These are phyloP conservation scores for Sminthurinus signatus DNA, from an alignment of 1,140 invertebrate genomes.

Conservation along the genomic window DNA sequence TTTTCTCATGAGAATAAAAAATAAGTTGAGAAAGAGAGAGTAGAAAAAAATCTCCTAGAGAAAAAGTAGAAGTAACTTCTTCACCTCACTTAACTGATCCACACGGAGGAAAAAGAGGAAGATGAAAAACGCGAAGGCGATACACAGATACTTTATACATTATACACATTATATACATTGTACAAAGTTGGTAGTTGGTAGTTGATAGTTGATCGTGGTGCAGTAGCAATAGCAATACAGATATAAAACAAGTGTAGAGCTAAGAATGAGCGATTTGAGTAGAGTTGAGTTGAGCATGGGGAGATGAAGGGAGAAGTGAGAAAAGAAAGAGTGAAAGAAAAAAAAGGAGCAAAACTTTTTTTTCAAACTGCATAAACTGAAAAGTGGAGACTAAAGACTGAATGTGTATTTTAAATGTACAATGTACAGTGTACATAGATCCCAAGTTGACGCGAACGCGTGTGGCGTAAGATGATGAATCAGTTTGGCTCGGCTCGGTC, in stretches of 20 bases:
- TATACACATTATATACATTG: too few relatives aligned
- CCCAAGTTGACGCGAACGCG: conserved; percentile 19
- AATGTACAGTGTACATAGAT: too few relatives aligned
- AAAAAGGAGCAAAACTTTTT: conserved; percentile 7
- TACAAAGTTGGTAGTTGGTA: too few relatives aligned
- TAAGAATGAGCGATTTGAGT: too few relatives aligned
- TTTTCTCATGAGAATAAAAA: not conserved
- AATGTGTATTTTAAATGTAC: too few relatives aligned
- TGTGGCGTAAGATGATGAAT: conserved; percentile 25
- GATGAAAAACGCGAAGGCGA: not conserved
- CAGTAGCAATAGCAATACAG: too few relatives aligned
- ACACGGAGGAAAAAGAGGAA: not conserved
- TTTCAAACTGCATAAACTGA: conserved; percentile 10
- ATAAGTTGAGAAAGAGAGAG: not conserved
- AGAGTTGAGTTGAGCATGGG: too few relatives aligned
- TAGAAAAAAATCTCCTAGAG: conserved; percentile 2
- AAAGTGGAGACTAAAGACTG: too few relatives aligned
- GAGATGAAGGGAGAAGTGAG: too few relatives aligned
- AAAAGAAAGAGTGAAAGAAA: not conserved
- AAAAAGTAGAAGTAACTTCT: conserved; percentile 10
- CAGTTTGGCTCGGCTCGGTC: conserved; percentile 13
- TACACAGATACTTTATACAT: too few relatives aligned
- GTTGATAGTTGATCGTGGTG: too few relatives aligned
- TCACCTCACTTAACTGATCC: conserved; percentile 4
- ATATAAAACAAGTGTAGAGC: too few relatives aligned